phyloP scores from a whole-genome alignment of 2,797 vertebrate species.

The Fringilla coelebs region DNA sequence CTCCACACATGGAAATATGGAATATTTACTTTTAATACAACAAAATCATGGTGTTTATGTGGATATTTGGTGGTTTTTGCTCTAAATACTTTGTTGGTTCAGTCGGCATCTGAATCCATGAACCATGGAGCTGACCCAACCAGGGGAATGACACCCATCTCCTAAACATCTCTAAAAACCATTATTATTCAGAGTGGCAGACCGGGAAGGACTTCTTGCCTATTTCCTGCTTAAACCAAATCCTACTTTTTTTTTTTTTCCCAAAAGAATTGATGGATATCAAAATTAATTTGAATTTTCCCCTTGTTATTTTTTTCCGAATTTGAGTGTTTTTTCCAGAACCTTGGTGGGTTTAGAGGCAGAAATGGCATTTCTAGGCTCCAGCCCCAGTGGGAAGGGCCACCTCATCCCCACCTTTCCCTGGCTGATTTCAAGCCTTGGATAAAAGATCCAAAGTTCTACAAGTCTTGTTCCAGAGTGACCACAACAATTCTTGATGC shows the following conservation, averaged over 20 bases:
- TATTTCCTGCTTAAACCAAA: neutral
- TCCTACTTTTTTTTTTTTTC: neutral
- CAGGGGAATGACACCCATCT: neutral
- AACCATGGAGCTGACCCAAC: neutral
- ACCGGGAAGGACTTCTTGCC: neutral
- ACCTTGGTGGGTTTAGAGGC: neutral
- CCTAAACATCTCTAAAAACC: neutral
- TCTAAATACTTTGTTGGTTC: neutral
- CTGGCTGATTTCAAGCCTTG: neutral
- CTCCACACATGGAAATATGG: accelerated
- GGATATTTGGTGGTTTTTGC: neutral
- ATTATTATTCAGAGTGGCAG: neutral
- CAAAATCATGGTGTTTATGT: accelerated
- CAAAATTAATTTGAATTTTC: neutral
- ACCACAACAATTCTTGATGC: neutral
- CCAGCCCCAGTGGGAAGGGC: neutral
- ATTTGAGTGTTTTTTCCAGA: neutral
- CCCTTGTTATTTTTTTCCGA: neutral
- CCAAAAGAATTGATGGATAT: neutral
- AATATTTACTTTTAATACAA: neutral
- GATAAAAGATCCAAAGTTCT: neutral
- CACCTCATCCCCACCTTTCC: neutral
- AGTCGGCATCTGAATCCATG: neutral
- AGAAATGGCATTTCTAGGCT: neutral
- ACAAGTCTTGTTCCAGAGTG: neutral